These are phyloP conservation scores for Odontesthes bonariensis DNA, from an alignment of 2,113 vertebrate species.

Conservation along the genomic window DNA sequence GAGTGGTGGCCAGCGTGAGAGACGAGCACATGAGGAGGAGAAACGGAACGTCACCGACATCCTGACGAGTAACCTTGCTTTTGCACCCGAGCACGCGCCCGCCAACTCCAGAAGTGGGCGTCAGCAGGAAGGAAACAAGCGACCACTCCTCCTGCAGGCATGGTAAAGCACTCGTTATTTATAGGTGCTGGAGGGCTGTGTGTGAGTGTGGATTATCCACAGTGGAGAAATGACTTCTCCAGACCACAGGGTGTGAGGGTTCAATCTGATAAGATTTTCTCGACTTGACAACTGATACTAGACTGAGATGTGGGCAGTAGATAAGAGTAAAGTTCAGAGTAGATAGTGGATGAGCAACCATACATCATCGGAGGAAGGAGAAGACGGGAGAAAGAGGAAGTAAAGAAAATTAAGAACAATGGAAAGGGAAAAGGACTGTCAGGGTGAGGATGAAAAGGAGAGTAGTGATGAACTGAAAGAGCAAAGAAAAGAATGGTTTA, in stretches of 20 bases:
- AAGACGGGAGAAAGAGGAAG: constrained; percentile 1
- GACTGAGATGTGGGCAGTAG: constrained; percentile 32
- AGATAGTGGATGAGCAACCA: neutral
- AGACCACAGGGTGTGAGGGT: constrained; percentile 31
- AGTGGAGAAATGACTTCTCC: constrained; percentile 15
- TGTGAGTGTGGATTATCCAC: constrained; percentile 23
- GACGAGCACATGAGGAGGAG: constrained; percentile 93
- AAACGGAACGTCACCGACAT: constrained; percentile 78
- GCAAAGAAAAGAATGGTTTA: constrained; percentile 1
- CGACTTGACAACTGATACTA: constrained; percentile 34
- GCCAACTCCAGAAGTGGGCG: constrained; percentile 55
- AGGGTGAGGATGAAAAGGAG: neutral
- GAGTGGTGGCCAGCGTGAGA: constrained; percentile 84
- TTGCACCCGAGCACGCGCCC: constrained; percentile 55
- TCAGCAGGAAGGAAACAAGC: constrained; percentile 83
- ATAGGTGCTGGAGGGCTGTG: neutral
- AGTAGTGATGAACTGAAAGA: constrained; percentile 19
- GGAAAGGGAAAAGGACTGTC: neutral
- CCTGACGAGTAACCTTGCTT: constrained; percentile 72
- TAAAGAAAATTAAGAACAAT: constrained; percentile 2
- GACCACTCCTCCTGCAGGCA: constrained; percentile 76
- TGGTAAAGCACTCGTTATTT: constrained; percentile 73
- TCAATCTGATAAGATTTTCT: constrained; percentile 62
- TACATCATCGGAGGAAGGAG: neutral
- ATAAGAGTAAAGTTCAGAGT: constrained; percentile 37